Conservation (phyloP, 2,888 invertebrate species). For the Neoscelio sp. region DNA sequence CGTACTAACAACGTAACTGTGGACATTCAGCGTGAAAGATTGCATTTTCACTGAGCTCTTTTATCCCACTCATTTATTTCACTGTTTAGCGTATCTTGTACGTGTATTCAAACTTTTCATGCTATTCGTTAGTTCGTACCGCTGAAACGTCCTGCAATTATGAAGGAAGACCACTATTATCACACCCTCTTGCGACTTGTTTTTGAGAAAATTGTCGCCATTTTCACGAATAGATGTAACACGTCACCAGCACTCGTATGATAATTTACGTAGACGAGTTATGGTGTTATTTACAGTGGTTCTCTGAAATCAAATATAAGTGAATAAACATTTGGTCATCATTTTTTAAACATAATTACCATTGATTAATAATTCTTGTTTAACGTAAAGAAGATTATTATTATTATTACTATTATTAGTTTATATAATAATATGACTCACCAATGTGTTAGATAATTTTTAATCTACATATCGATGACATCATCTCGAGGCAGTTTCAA, state of each 20-base stretch:
- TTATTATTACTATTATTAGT: too few species aligned
- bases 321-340: too few species aligned
- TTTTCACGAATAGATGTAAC: constrained; percentile 36
- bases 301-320: too few species aligned
- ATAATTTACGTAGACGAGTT: constrained; percentile 45
- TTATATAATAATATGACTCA: too few species aligned
- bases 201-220: constrained; percentile 55
- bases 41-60: constrained; percentile 63
- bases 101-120: constrained; percentile 56
- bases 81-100: constrained; percentile 59
- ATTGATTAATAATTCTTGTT: too few species aligned
- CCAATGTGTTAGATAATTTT: too few species aligned
- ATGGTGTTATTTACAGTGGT: too few species aligned
- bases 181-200: constrained; percentile 42
- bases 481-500: constrained; percentile 21
- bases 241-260: constrained; percentile 42
- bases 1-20: constrained; percentile 71
- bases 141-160: constrained; percentile 64
- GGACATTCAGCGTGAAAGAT: constrained; percentile 66
- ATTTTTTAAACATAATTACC: too few species aligned
- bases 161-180: constrained; percentile 52
- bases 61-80: constrained; percentile 64
- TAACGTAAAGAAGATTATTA: too few species aligned
- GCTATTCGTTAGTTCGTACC: constrained; percentile 52
- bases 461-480: too few species aligned